Evolutionary conservation across 2,113 vertebrate species (phyloP).

Genomic region (Cichladusa arquata): DNA sequence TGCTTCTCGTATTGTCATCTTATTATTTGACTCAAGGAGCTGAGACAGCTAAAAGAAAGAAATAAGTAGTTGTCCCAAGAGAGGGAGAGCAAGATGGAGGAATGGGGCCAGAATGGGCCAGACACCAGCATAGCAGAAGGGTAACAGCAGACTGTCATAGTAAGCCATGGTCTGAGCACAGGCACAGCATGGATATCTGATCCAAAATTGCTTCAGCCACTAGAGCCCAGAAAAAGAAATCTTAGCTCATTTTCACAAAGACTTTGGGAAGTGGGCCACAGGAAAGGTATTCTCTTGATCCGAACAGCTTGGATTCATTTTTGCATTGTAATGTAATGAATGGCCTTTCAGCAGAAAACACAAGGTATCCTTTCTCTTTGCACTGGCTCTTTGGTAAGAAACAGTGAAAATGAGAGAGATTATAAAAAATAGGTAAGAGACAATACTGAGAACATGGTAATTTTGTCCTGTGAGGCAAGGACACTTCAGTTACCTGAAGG

Average conservation of each 20-base stretch:
- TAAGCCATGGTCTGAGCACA: background rate
- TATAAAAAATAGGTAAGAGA: background rate
- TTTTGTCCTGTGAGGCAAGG: background rate
- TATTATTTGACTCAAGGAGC: background rate
- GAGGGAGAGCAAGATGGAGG: background rate
- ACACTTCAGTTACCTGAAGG: background rate
- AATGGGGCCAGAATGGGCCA: background rate
- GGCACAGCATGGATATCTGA: background rate
- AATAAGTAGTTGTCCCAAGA: background rate
- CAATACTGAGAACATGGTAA: background rate
- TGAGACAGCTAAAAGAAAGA: background rate
- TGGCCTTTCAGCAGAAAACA: background rate
- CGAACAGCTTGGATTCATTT: background rate
- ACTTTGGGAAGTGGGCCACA: background rate
- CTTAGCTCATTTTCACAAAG: background rate
- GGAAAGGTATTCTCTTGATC: background rate
- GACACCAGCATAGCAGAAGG: background rate
- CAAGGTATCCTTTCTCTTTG: background rate
- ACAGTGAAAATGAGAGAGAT: background rate
- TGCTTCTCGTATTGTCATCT: background rate
- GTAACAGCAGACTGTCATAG: background rate
- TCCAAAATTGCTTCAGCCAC: background rate
- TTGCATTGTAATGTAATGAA: background rate
- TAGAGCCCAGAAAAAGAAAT: background rate
- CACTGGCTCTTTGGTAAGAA: background rate